Evolutionary conservation across 2,797 vertebrate genomes (phyloP).

Genomic region (Sebastes paucispinis): DNA sequence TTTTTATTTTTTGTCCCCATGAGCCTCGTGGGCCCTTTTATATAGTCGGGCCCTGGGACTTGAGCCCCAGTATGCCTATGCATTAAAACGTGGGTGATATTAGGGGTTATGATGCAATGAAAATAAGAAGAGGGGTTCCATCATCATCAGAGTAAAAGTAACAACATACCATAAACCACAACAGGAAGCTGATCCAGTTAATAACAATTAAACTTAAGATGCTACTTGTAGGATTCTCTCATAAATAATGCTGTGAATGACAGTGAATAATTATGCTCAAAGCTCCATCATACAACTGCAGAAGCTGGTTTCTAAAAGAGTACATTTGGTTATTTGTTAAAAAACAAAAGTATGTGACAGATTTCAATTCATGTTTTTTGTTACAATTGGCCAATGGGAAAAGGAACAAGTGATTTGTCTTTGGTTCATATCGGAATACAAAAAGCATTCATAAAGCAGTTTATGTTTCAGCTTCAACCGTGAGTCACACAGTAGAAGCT

Average conservation of each 20-base stretch:
- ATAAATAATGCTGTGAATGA: slow-evolving; percentile 7
- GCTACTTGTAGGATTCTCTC: not conserved
- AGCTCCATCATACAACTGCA: not conserved
- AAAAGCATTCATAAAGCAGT: not conserved
- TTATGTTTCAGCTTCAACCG: not conserved
- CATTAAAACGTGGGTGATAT: not conserved
- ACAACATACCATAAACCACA: slow-evolving; percentile 15
- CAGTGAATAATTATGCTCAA: not conserved
- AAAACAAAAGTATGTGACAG: too few relatives aligned
- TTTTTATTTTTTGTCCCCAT: not conserved
- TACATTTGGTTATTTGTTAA: not conserved
- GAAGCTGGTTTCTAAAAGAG: not conserved
- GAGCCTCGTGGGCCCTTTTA: not conserved
- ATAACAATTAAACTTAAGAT: slow-evolving; percentile 12
- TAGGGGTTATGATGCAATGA: slow-evolving; percentile 41
- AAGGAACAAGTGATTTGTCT: not conserved
- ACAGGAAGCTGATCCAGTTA: not conserved
- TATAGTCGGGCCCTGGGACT: not conserved
- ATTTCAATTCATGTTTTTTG: not conserved
- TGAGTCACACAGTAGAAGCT: not conserved
- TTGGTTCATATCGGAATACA: not conserved
- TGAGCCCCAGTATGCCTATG: not conserved
- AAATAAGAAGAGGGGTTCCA: slow-evolving; percentile 22
- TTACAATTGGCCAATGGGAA: not conserved
- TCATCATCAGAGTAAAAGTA: slow-evolving; percentile 25